These are phyloP conservation scores for Lethrus apterus DNA, from an alignment of 1,140 invertebrate species.

Conservation along the genomic window DNA sequence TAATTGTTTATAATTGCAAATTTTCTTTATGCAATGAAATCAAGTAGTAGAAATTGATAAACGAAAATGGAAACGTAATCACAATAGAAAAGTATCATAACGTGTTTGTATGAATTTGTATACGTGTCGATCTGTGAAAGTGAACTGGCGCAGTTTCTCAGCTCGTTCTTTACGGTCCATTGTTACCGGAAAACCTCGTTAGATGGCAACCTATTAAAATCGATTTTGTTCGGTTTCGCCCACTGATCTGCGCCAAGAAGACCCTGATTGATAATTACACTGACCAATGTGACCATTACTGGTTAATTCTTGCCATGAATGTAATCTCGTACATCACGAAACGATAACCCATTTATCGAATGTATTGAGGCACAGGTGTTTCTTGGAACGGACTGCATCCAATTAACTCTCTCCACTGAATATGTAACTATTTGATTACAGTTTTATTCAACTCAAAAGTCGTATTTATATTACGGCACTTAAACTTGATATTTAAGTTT, in stretches of 20 bases:
- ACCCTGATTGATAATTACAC: conserved; percentile 13
- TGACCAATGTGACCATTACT: conserved; percentile 11
- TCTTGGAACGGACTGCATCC: conserved; percentile 9
- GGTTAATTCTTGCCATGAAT: conserved; percentile 6
- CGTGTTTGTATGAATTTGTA: no score
- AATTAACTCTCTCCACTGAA: no score
- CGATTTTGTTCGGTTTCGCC: conserved; percentile 12
- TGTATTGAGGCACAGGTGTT: conserved; percentile 6
- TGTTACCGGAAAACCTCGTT: conserved; percentile 6
- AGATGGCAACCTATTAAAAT: conserved; percentile 12
- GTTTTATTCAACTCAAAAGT: no score
- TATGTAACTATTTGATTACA: no score
- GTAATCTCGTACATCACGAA: conserved; percentile 6
- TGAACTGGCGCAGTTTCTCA: conserved; percentile 9
- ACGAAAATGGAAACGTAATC: no score
- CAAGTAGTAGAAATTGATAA: no score
- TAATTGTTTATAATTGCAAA: no score
- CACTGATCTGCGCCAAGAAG: conserved; percentile 6
- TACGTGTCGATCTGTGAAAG: no score
- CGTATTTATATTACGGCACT: no score
- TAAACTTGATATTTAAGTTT: no score
- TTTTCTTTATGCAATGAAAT: no score
- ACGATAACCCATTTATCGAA: conserved; percentile 4
- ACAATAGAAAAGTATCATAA: no score
- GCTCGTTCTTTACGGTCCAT: conserved; percentile 5